Evolutionary conservation across 1,140 invertebrate genomes (phyloP).

Genomic region (Metopolophium dirhodum): DNA sequence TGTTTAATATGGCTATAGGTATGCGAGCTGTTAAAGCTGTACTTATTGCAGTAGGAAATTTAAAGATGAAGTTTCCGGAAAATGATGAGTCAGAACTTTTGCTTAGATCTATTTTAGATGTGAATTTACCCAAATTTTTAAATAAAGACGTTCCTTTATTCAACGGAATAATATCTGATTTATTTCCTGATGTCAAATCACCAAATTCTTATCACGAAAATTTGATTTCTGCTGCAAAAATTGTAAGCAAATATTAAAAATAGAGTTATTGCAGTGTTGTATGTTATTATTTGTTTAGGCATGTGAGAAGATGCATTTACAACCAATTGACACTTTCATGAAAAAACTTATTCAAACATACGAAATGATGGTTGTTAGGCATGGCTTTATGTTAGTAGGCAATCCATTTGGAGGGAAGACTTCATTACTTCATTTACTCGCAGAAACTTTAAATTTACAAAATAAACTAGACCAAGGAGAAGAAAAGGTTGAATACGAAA

Average conservation of each 20-base stretch:
- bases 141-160: constrained; percentile 88
- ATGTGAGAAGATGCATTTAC: constrained; percentile 72
- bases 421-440: constrained; percentile 70
- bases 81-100: constrained; percentile 81
- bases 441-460: constrained; percentile 71
- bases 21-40: constrained; percentile 86
- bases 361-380: constrained; percentile 85
- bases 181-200: constrained; percentile 82
- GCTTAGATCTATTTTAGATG: constrained; percentile 85
- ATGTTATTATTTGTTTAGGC: constrained; percentile 61
- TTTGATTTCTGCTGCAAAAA: constrained; percentile 68
- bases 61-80: constrained; percentile 82
- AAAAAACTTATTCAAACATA: constrained; percentile 79
- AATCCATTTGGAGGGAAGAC: constrained; percentile 78
- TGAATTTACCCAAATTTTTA: constrained; percentile 93
- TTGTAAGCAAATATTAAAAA: constrained; percentile 59
- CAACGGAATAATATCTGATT: constrained; percentile 87
- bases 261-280: background rate
- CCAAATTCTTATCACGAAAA: constrained; percentile 77
- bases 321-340: constrained; percentile 74
- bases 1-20: constrained; percentile 58
- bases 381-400: constrained; percentile 87
- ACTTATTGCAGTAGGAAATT: constrained; percentile 82
- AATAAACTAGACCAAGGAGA: constrained; percentile 64
- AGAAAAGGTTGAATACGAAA: constrained; percentile 73